These are phyloP conservation scores for Globicephala melas DNA, from an alignment of 2,113 vertebrate genomes.

Conservation along the genomic window DNA sequence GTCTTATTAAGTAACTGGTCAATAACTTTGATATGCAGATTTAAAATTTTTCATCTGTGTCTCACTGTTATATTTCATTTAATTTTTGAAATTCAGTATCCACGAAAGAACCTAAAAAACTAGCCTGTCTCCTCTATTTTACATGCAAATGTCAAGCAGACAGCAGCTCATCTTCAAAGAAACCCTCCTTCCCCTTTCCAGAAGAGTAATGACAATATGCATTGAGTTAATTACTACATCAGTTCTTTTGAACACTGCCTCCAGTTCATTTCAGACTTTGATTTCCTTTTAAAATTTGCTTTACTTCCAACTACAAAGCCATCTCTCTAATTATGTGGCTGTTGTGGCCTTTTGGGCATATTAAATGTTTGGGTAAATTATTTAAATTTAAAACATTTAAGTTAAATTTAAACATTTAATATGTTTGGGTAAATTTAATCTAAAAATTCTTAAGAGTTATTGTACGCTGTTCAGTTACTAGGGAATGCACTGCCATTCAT, in stretches of 20 bases:
- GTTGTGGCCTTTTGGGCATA: neutral
- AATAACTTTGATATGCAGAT: neutral
- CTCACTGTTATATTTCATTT: neutral
- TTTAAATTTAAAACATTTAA: no score
- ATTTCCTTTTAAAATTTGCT: constrained; percentile 33
- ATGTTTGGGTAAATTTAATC: neutral
- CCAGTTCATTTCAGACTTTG: neutral
- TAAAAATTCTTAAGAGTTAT: neutral
- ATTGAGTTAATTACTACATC: neutral
- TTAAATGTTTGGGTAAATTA: neutral
- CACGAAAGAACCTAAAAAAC: neutral
- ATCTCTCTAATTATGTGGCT: neutral
- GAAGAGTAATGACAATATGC: neutral
- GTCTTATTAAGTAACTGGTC: neutral
- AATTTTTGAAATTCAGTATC: neutral
- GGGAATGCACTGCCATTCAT: neutral
- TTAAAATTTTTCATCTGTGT: neutral
- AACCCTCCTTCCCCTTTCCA: neutral
- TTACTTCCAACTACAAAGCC: neutral
- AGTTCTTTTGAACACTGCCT: neutral
- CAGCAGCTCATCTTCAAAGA: neutral
- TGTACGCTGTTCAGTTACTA: neutral
- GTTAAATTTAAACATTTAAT: no score
- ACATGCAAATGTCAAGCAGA: constrained; percentile 34
- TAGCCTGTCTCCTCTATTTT: neutral